Percentiles rank a stretch among this genome's conserved stretches.
Conservation (phyloP, 2,113 vertebrate genomes). For the Labeo catla region DNA sequence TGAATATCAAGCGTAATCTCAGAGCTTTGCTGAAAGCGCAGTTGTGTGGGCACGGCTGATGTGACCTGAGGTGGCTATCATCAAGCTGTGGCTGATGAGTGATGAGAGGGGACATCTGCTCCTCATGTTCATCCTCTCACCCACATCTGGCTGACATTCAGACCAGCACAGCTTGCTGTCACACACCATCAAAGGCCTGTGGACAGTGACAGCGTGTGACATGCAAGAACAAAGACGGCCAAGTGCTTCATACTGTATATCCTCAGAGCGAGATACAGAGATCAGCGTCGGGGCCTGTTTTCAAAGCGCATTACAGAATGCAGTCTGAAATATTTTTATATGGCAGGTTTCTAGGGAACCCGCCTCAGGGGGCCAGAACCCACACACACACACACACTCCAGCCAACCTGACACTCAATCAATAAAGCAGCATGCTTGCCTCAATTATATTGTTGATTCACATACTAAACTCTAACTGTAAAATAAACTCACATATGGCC, state of each 20-base stretch:
- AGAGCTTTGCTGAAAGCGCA: neutral
- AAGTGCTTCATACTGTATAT: conserved; percentile 28
- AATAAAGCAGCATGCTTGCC: neutral
- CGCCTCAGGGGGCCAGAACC: neutral
- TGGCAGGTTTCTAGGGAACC: neutral
- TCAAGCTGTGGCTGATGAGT: conserved; percentile 41
- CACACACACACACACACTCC: neutral
- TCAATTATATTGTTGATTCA: neutral
- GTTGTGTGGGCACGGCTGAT: neutral
- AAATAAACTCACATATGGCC: neutral
- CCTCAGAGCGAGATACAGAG: neutral
- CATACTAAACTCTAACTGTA: neutral
- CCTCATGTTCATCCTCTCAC: conserved; percentile 38
- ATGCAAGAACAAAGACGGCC: conserved; percentile 38
- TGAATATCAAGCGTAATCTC: neutral
- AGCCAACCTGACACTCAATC: conserved; percentile 1
- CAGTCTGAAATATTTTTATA: neutral
- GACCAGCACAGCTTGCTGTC: conserved; percentile 43
- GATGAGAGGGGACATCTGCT: conserved; percentile 52
- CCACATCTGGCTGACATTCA: conserved; percentile 49
- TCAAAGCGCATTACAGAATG: neutral
- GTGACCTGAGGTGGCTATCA: conserved; percentile 34
- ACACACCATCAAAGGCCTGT: conserved; percentile 47
- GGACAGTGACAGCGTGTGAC: conserved; percentile 38
- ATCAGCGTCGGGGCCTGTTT: neutral